Percentiles rank a stretch among this genome's conserved stretches.
Conservation (phyloP, 2,888 invertebrate genomes). For the Diaphora mendica region DNA sequence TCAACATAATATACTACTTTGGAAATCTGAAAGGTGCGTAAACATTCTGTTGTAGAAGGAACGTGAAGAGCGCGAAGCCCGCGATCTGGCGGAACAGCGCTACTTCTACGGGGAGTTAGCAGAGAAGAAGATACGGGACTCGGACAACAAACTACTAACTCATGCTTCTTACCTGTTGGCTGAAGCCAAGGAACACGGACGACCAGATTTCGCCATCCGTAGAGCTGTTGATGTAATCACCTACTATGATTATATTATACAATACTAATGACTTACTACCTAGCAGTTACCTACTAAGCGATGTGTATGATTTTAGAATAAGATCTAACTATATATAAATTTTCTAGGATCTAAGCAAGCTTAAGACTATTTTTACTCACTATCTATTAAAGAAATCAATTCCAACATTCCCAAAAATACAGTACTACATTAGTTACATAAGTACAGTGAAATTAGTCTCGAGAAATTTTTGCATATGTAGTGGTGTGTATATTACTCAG, state of each 20-base stretch:
- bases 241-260: no score
- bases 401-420: not conserved
- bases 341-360: not conserved
- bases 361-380: not conserved
- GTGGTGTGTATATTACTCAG: no score
- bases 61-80: slow-evolving; percentile 69
- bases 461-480: no score
- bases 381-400: not conserved
- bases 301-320: not conserved
- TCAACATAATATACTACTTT: not conserved
- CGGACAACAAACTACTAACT: slow-evolving; percentile 82
- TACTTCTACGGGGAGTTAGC: slow-evolving; percentile 78
- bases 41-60: slow-evolving; percentile 63
- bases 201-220: slow-evolving; percentile 77
- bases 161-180: slow-evolving; percentile 80
- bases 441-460: no score
- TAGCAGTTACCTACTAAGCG: no score
- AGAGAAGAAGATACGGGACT: slow-evolving; percentile 69
- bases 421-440: no score
- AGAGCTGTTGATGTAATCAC: slow-evolving; percentile 74
- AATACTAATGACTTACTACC: not conserved
- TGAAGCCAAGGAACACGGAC: slow-evolving; percentile 72
- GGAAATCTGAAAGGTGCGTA: not conserved
- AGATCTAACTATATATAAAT: not conserved
- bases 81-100: slow-evolving; percentile 65